Conservation (phyloP, 2,888 invertebrate genomes). For the Hetaerina titia region DNA sequence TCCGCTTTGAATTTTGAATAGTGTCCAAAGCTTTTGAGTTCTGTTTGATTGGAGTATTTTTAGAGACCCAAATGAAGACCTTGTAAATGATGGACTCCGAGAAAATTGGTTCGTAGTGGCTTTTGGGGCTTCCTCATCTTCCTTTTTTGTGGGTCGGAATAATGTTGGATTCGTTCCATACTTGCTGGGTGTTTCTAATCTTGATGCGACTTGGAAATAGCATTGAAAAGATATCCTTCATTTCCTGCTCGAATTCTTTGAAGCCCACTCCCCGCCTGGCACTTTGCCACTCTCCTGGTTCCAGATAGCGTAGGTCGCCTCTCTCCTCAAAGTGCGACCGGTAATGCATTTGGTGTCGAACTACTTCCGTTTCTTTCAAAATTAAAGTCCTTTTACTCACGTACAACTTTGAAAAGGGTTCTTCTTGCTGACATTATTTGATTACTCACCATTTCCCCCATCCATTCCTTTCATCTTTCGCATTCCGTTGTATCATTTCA, state of each 20-base stretch:
- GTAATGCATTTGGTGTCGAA: constrained; percentile 21
- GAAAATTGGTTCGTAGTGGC: constrained; percentile 41
- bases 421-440: constrained; percentile 4
- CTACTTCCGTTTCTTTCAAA: constrained; percentile 20
- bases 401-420: not conserved
- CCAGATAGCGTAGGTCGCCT: not conserved
- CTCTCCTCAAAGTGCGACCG: not conserved
- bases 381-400: constrained; percentile 11
- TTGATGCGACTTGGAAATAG: constrained; percentile 42
- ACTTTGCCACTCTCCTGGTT: not conserved
- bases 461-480: constrained; percentile 10
- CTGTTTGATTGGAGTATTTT: not conserved
- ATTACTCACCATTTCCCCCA: constrained; percentile 5
- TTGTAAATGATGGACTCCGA: constrained; percentile 18
- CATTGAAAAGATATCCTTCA: constrained; percentile 30
- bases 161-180: constrained; percentile 33
- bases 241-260: constrained; percentile 6
- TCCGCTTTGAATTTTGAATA: not conserved
- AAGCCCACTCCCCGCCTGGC: not conserved
- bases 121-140: constrained; percentile 5
- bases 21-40: not conserved
- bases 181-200: constrained; percentile 39
- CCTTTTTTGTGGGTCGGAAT: constrained; percentile 3
- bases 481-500: not conserved
- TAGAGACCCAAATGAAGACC: not conserved